Conservation (phyloP, 2,113 vertebrate genomes). For the Protobothrops mucrosquamatus region DNA sequence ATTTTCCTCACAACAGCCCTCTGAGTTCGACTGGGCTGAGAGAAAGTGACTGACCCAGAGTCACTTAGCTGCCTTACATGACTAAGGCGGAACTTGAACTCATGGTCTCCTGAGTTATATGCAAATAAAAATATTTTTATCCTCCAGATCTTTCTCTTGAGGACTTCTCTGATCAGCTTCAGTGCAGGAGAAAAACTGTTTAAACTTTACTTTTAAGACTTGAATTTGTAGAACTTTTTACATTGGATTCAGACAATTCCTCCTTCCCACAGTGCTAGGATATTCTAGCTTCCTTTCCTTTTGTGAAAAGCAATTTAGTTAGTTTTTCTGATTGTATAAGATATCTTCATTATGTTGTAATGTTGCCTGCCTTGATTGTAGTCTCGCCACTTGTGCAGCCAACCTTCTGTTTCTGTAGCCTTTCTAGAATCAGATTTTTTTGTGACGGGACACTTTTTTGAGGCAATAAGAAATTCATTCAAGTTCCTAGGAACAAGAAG, state of each 20-base stretch:
- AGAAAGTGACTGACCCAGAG: no score
- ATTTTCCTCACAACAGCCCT: no score
- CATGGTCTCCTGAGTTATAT: no score
- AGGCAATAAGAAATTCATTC: slow-evolving; percentile 32
- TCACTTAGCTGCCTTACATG: no score
- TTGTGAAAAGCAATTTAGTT: not conserved
- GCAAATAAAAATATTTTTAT: not conserved
- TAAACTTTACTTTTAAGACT: not conserved
- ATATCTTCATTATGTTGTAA: not conserved
- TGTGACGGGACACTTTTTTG: not conserved
- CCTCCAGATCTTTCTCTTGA: not conserved
- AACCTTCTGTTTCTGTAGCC: slow-evolving; percentile 17
- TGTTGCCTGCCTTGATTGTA: not conserved
- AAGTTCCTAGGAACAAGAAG: slow-evolving; percentile 20
- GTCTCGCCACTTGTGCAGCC: slow-evolving; percentile 10
- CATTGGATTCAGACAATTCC: not conserved
- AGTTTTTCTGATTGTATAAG: not conserved
- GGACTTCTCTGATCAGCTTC: not conserved
- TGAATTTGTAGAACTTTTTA: not conserved
- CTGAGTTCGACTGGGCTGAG: no score
- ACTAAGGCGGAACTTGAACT: no score
- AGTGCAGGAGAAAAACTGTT: not conserved
- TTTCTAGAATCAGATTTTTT: slow-evolving; percentile 38
- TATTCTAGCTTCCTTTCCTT: not conserved
- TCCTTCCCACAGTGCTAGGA: not conserved